Conservation (phyloP, 2,888 invertebrate species). For the Agrilus biguttatus region DNA sequence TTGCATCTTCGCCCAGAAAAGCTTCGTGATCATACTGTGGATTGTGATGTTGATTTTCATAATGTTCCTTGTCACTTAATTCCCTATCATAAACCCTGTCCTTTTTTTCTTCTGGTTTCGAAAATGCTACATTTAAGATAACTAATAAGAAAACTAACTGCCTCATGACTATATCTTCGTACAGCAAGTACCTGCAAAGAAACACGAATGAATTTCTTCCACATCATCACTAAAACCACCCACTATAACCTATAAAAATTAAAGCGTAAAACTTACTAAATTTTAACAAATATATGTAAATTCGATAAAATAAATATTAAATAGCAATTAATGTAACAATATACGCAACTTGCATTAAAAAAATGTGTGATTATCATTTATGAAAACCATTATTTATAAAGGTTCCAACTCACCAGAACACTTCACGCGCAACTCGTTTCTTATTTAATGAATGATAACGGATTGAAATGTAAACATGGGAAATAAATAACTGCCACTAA, state of each 20-base stretch:
- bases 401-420: constrained; percentile 3
- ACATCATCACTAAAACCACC: constrained; percentile 3
- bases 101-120: constrained; percentile 55
- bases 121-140: constrained; percentile 39
- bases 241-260: background rate
- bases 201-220: background rate
- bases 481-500: no score
- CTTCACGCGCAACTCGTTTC: constrained; percentile 1
- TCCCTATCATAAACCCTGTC: constrained; percentile 52
- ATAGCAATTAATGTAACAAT: no score
- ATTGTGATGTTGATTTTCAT: constrained; percentile 67
- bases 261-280: no score
- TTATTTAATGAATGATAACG: no score
- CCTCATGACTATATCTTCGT: constrained; percentile 2
- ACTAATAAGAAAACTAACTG: constrained; percentile 7
- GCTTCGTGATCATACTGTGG: constrained; percentile 93
- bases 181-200: no score
- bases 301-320: no score
- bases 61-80: constrained; percentile 68
- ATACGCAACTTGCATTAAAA: no score
- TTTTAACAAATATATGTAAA: no score
- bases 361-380: no score
- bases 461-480: no score
- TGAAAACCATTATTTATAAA: background rate
- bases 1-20: constrained; percentile 86